Base-by-base conservation (phyloP, 2,797 vertebrate species). In the Diglossa cyanea region DNA sequence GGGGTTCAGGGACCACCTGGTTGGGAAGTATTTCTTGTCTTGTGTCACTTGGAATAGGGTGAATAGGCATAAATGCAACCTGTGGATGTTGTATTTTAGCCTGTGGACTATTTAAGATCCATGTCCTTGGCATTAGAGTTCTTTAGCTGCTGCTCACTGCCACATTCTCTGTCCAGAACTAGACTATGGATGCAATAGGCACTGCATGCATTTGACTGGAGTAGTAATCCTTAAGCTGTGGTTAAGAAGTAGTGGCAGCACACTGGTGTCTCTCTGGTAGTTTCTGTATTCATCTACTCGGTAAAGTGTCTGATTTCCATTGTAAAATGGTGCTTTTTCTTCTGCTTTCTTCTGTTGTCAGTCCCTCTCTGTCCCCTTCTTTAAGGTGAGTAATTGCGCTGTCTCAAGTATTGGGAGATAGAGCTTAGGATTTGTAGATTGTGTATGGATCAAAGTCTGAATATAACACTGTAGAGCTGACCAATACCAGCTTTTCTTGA, bases 341-440 rank as follows among this genome's bases (percentile, higher is more conserved):
- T 93, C 72, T 94, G 57, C 89, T 90, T 94, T 86, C 75, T 94
- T 80, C 81, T 89, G n/a, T 78, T 94, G 33, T 86, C 67, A 82
- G 85, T 92, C 61, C 86, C 15, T 74, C n/a, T 82, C 55, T 93
- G 53, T 90, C 71, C 63, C 50, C 72, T 88, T 88, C 55, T 88
- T 81, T 62, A 75, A 94, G 68, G 75, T 90, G 70, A 90, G 67
- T 78, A 65, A 44, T 60, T 1, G 4, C 9, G 3, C 21, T 40
- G 33, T 88, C 71, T 88, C 37, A 33, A 40, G 48, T 81, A 24
- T 7, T 93, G 58, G 39, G 42, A 77, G 67, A 80, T 89, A 83
- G 70, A 87, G 42, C 24, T 58, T 77, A 86, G 54, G 72, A 75
- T 86, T 40, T 78, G 18, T 85, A 72, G 74, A 50, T 83, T 21